phyloP scores from a whole-genome alignment of 37 sponge, comb jelly and placozoan species.

The Tethya wilhelma region DNA sequence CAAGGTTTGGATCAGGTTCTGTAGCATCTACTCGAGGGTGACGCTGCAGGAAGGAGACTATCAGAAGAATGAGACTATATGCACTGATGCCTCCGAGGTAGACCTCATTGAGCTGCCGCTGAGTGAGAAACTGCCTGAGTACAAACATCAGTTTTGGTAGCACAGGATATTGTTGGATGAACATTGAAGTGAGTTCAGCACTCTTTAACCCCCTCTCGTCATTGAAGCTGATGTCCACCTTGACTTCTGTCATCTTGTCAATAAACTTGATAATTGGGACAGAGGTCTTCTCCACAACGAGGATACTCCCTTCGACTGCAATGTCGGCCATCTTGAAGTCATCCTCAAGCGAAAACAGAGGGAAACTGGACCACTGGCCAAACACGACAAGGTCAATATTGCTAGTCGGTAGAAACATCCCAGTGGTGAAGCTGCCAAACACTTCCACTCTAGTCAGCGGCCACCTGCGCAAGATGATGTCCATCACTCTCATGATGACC shows the following conservation, averaged over 20 bases:
- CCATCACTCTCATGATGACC: conserved; percentile 61
- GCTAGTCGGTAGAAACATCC: conserved; percentile 91
- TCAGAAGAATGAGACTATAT: conserved; percentile 88
- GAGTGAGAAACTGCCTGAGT: conserved; percentile 93
- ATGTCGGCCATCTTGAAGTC: conserved; percentile 58
- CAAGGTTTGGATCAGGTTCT: conserved; percentile 81
- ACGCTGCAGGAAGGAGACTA: conserved; percentile 91
- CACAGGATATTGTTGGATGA: conserved; percentile 72
- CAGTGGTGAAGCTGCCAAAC: conserved; percentile 90
- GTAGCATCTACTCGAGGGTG: conserved; percentile 69
- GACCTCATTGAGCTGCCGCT: conserved; percentile 93
- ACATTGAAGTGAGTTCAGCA: conserved; percentile 65
- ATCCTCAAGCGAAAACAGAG: conserved; percentile 79
- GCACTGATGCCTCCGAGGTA: conserved; percentile 95
- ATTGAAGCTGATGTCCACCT: conserved; percentile 96
- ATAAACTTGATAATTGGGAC: conserved; percentile 94
- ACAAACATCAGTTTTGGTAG: conserved; percentile 85
- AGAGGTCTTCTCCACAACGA: conserved; percentile 87
- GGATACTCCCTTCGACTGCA: conserved; percentile 67
- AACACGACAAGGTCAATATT: conserved; percentile 95
- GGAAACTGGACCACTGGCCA: conserved; percentile 71
- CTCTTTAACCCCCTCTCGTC: conserved; percentile 65
- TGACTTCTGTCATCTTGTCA: conserved; percentile 80
- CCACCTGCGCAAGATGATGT: conserved; percentile 65
- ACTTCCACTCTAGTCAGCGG: conserved; percentile 83